Evolutionary conservation across 2,888 invertebrate genomes (phyloP).

Genomic region (Ecliptopera silaceata): DNA sequence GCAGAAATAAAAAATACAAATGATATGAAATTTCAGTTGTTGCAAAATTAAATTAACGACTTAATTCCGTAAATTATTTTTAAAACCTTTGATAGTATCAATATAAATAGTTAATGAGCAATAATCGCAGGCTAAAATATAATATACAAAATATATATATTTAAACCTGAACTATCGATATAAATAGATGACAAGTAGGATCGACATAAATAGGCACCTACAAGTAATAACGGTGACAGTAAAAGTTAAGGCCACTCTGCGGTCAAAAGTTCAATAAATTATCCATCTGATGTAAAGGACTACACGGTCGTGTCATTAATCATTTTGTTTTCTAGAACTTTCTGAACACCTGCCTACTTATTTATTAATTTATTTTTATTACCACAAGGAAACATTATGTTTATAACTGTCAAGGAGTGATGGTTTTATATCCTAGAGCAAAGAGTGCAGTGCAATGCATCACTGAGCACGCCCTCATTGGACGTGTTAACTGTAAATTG

Average conservation of each 20-base stretch:
- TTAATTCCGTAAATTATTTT: not conserved
- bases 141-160: too few species aligned
- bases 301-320: slow-evolving; percentile 39
- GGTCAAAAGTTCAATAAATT: slow-evolving; percentile 50
- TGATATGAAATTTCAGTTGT: too few species aligned
- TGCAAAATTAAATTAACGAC: too few species aligned
- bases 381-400: not conserved
- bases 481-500: too few species aligned
- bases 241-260: slow-evolving; percentile 45
- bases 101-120: not conserved
- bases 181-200: too few species aligned
- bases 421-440: too few species aligned
- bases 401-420: too few species aligned
- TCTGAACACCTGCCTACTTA: slow-evolving; percentile 7
- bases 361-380: not conserved
- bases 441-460: too few species aligned
- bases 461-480: too few species aligned
- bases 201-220: not conserved
- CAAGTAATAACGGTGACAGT: slow-evolving; percentile 43
- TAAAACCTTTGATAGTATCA: not conserved
- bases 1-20: too few species aligned
- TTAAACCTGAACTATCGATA: too few species aligned
- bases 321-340: slow-evolving; percentile 21
- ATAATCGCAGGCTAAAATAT: too few species aligned
- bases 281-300: slow-evolving; percentile 43